phyloP scores from a whole-genome alignment of 1,140 invertebrate genomes.

The Reticulitermes speratus region DNA sequence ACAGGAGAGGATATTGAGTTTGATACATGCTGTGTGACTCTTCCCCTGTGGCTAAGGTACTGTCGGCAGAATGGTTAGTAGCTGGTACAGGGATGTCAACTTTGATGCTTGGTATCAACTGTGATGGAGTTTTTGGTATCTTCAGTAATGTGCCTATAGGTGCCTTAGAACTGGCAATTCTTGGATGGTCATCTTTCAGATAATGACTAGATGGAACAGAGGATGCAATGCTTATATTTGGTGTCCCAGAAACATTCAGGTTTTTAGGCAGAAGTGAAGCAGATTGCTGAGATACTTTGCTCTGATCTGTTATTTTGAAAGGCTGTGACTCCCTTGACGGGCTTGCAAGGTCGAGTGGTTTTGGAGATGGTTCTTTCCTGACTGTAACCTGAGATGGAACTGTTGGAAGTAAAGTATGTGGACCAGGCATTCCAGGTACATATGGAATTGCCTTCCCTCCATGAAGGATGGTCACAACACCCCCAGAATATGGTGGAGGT shows the following conservation, averaged over 20 bases:
- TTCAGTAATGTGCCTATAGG: not conserved
- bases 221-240: not conserved
- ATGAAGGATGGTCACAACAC: constrained; percentile 44
- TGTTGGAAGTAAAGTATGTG: constrained; percentile 53
- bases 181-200: constrained; percentile 10
- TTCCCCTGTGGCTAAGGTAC: not conserved
- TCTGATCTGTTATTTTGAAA: not conserved
- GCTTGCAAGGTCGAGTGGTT: constrained; percentile 47
- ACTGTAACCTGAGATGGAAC: not conserved
- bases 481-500: not conserved
- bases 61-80: not conserved
- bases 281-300: not conserved
- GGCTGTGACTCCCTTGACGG: constrained; percentile 37
- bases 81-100: not conserved
- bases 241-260: not conserved
- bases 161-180: not conserved
- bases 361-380: constrained; percentile 39
- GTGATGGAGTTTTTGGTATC: constrained; percentile 4
- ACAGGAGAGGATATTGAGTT: not conserved
- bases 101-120: not conserved
- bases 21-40: not conserved
- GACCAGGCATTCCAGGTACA: constrained; percentile 83
- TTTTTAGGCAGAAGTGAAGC: not conserved
- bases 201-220: not conserved
- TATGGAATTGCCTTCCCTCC: constrained; percentile 76